Evolutionary conservation across 2,113 vertebrate species (phyloP).

Genomic region (Taxidea taxus): DNA sequence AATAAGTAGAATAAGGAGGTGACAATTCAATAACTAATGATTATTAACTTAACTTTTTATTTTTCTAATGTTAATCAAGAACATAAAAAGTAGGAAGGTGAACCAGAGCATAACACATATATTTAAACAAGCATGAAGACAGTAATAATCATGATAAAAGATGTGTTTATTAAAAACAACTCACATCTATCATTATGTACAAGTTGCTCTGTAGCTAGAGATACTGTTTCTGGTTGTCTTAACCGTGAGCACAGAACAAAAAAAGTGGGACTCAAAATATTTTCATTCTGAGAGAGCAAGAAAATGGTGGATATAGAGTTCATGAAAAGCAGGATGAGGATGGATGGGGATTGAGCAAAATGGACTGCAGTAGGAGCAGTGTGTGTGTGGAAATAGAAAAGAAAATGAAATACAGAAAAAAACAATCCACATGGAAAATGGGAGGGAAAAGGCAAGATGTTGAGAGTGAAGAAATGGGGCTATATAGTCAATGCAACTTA

Average conservation of each 20-base stretch:
- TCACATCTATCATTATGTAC: neutral
- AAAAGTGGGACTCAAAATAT: neutral
- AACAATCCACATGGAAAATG: neutral
- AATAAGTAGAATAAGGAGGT: conserved; percentile 63
- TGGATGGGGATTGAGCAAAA: neutral
- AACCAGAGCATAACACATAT: neutral
- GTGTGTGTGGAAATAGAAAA: neutral
- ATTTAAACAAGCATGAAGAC: conserved; percentile 49
- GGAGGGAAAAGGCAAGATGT: neutral
- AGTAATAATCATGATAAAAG: conserved; percentile 27
- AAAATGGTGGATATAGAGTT: neutral
- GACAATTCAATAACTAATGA: conserved; percentile 64
- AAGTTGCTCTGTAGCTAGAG: neutral
- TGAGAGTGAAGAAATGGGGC: neutral
- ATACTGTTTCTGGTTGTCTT: conserved; percentile 44
- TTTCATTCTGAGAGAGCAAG: neutral
- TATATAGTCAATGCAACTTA: neutral
- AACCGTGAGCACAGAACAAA: neutral
- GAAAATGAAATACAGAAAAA: neutral
- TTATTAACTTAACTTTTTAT: conserved; percentile 46
- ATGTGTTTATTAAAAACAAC: conserved; percentile 55
- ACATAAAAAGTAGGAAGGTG: conserved; percentile 27
- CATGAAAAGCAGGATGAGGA: neutral
- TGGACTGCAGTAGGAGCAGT: neutral
- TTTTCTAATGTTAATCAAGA: conserved; percentile 57